Evolutionary conservation across 2,113 vertebrate species (phyloP), one percentile per base, ranked within the genome.

Genomic region (Oryzias javanicus): DNA sequence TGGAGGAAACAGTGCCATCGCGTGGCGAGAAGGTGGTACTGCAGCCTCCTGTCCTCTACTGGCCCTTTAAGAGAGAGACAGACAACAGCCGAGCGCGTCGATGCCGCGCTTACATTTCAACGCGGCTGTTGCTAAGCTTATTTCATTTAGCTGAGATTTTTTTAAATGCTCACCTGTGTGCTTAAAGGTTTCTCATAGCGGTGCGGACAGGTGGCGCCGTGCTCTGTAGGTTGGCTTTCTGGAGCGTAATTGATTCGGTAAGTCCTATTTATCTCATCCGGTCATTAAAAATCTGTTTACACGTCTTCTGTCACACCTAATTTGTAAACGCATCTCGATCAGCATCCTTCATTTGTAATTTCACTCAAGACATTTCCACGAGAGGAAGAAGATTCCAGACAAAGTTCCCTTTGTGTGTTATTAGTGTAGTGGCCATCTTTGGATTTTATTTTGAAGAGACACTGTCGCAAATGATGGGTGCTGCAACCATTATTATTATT

Each of bases 51-150:
- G 35, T 35, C 35, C 35, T 35, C 35, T 10, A 63, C 86, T 88
- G 85, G 53, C 83, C 77, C 88, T 89, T 88, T 89, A 89, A 89
- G 88, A 68, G 5, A 51, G 29, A 77, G 65, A 57, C 71, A 66
- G 52, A 56, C 60, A 17, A 74, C 70, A 22, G 74, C 55, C 18
- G 25, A 69, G 55, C 72, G 77, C 67, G 65, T 78, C 75, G 62
- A 58, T 66, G 70, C 62, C 56, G 77, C 81, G 75, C 78, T 44
- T 63, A 41, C 60, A 0, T 72, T 56, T 45, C 46, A 4, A 25
- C 46, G 3, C n/a, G 4, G 46, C 62, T 6, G n/a, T 45, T 7
- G 27, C 27, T 5, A 18, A 14, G 6, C 2, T 13, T 8, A 14
- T 49, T 54, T 5, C 4, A 10, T 42, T 17, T 1, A 4, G 2